A percentile compares a stretch with the other conserved stretches of the same genome.
phyloP scores from a whole-genome alignment of 2,113 vertebrate genomes.

The Amphilophus citrinellus region DNA sequence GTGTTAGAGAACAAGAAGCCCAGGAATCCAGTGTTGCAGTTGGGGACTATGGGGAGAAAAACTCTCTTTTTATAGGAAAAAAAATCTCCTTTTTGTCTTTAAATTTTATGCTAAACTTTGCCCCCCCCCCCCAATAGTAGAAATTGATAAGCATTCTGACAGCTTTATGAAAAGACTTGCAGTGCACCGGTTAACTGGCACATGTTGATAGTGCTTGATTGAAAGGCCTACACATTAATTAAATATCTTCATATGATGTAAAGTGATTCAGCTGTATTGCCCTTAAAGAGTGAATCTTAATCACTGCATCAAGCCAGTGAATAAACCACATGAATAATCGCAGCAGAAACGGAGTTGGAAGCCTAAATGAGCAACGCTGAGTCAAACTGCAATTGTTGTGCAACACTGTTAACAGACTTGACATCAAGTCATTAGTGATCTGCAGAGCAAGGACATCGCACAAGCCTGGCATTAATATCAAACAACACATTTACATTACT shows the following conservation, averaged over 20 bases:
- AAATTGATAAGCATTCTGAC: background rate
- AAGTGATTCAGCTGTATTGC: background rate
- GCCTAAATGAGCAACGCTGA: conserved; percentile 50
- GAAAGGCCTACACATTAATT: background rate
- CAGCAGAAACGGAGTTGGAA: conserved; percentile 25
- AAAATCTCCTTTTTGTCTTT: background rate
- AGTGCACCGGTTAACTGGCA: background rate
- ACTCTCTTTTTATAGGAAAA: background rate
- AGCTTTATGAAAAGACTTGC: background rate
- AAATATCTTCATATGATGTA: conserved; percentile 13
- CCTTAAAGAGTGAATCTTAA: conserved; percentile 19
- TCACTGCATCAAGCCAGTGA: conserved; percentile 22
- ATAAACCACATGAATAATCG: conserved; percentile 57
- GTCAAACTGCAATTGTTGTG: conserved; percentile 54
- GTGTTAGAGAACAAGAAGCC: background rate
- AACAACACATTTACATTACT: conserved; percentile 44
- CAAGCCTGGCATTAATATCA: conserved; percentile 61
- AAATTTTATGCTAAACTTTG: background rate
- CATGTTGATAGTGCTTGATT: background rate
- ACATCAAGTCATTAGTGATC: conserved; percentile 57
- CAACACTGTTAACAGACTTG: conserved; percentile 58
- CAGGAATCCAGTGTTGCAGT: background rate
- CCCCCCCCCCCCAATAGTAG: background rate
- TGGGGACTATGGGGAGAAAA: background rate
- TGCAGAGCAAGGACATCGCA: conserved; percentile 44